phyloP scores from a whole-genome alignment of 2,888 invertebrate species.

The Ormyrus thymus region DNA sequence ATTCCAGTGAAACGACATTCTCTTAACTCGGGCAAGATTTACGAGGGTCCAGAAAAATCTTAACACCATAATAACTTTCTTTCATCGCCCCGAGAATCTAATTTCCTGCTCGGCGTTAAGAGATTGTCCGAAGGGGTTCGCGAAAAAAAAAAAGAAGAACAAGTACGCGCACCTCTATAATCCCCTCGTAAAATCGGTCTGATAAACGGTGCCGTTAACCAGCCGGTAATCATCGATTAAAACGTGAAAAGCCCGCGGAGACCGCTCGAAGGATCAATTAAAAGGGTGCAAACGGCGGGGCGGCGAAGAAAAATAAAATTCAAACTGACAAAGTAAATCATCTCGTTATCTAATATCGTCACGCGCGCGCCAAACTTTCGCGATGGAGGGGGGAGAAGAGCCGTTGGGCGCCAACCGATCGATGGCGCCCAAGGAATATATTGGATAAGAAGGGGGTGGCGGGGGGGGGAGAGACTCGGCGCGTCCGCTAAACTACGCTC shows the following conservation, averaged over 20 bases:
- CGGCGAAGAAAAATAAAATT: slow-evolving; percentile 18
- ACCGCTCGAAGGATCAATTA: neutral
- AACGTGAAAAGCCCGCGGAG: slow-evolving; percentile 2
- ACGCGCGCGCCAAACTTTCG: neutral
- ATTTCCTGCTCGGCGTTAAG: slow-evolving; percentile 1
- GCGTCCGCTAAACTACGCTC: neutral
- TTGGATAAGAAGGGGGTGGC: slow-evolving; percentile 2
- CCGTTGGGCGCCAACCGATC: no score
- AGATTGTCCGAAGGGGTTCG: neutral
- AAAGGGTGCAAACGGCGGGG: neutral
- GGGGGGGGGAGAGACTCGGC: no score
- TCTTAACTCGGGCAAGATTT: neutral
- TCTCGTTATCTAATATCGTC: slow-evolving; percentile 39
- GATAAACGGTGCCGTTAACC: slow-evolving; percentile 19
- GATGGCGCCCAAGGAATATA: no score
- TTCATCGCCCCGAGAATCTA: slow-evolving; percentile 1
- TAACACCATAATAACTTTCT: neutral
- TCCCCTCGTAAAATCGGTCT: slow-evolving; percentile 19
- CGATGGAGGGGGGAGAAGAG: neutral
- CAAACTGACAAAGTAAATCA: slow-evolving; percentile 27
- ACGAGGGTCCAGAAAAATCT: neutral
- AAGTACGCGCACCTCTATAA: neutral
- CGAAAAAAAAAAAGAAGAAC: neutral
- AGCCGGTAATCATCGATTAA: slow-evolving; percentile 19
- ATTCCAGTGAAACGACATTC: neutral